Percentiles rank a stretch among this genome's conserved stretches.
Conservation (phyloP, 2,797 vertebrate species). For the Iguana delicatissima region DNA sequence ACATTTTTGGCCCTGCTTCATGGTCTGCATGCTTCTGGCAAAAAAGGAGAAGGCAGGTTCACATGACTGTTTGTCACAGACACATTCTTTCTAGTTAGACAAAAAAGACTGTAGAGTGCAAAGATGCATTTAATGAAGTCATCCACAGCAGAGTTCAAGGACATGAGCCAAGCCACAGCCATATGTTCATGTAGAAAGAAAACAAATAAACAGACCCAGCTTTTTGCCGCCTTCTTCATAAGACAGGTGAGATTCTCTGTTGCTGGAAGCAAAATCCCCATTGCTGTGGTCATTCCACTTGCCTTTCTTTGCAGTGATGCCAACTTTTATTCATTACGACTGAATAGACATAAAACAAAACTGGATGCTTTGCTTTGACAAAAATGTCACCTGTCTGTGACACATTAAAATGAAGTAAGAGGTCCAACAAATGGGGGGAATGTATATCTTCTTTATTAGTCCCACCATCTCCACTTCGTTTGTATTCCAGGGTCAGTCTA, state of each 20-base stretch:
- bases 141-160: slow-evolving; percentile 8
- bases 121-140: slow-evolving; percentile 3
- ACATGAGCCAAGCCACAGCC: slow-evolving; percentile 21
- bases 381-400: background rate
- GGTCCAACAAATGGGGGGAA: background rate
- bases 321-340: background rate
- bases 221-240: slow-evolving; percentile 1
- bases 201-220: slow-evolving; percentile 9
- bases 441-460: background rate
- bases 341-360: slow-evolving; percentile 5
- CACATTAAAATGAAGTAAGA: background rate
- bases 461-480: background rate
- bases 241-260: background rate
- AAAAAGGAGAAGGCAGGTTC: slow-evolving; percentile 6
- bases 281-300: background rate
- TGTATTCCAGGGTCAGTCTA: background rate
- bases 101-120: background rate
- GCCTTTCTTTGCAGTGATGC: background rate
- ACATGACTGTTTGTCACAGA: slow-evolving; percentile 4
- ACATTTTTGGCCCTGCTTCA: slow-evolving; percentile 19
- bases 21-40: slow-evolving; percentile 9
- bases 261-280: background rate
- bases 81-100: background rate
- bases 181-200: slow-evolving; percentile 15
- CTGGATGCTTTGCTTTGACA: background rate